phyloP scores from a whole-genome alignment of 2,797 vertebrate genomes.

The Florisuga fusca region DNA sequence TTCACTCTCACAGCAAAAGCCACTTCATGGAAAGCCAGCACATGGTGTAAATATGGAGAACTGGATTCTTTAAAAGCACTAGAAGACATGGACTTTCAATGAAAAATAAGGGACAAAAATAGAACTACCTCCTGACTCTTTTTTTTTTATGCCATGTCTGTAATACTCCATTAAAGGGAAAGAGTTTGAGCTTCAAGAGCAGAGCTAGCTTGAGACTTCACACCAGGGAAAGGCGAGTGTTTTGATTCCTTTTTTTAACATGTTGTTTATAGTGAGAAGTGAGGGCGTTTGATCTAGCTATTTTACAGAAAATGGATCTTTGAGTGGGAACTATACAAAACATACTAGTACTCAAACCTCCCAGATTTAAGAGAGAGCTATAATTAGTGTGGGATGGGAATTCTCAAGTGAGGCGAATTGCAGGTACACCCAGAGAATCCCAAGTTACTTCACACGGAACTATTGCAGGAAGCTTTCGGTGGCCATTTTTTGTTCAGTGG shows the following conservation, averaged over 20 bases:
- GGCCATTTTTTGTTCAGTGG: background rate
- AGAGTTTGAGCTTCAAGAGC: background rate
- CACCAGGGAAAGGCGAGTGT: background rate
- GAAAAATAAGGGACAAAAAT: background rate
- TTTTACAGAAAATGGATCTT: background rate
- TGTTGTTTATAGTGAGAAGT: background rate
- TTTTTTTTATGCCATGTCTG: background rate
- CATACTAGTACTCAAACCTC: background rate
- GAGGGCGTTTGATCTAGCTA: background rate
- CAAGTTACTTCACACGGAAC: background rate
- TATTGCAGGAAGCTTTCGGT: background rate
- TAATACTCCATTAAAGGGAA: background rate
- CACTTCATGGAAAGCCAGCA: background rate
- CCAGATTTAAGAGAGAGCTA: background rate
- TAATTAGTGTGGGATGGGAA: background rate
- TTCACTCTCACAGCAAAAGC: background rate
- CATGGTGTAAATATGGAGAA: background rate
- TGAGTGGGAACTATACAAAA: background rate
- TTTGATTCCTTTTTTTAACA: constrained; percentile 16
- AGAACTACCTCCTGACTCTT: background rate
- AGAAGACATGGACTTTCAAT: background rate
- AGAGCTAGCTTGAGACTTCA: background rate
- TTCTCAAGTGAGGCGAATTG: background rate
- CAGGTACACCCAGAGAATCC: background rate
- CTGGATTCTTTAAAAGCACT: background rate